Evolutionary conservation across 1,140 invertebrate species (phyloP).

Genomic region (Procambarus virginalis): DNA sequence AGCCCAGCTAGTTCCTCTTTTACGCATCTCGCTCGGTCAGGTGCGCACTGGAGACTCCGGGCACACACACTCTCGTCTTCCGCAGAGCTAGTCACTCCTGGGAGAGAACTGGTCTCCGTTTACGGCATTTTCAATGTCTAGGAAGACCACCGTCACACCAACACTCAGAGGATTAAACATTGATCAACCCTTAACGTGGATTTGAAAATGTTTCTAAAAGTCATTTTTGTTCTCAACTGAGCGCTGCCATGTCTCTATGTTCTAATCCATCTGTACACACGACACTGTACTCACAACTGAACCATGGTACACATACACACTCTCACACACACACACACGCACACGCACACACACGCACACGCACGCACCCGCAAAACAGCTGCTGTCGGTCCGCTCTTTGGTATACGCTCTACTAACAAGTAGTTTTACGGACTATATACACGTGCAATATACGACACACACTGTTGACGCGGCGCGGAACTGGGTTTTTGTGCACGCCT

Average conservation of each 20-base stretch:
- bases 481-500: slow-evolving; percentile 55
- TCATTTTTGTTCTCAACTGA: neutral
- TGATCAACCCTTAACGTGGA: neutral
- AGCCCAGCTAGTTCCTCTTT: neutral
- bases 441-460: slow-evolving; percentile 58
- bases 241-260: slow-evolving; percentile 42
- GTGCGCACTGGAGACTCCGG: neutral
- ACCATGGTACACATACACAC: slow-evolving; percentile 38
- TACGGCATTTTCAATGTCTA: slow-evolving; percentile 3
- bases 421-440: slow-evolving; percentile 65
- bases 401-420: slow-evolving; percentile 66
- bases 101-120: neutral
- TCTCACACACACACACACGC: slow-evolving; percentile 45
- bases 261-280: slow-evolving; percentile 23
- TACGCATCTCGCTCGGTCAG: neutral
- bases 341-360: slow-evolving; percentile 33
- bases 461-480: slow-evolving; percentile 46
- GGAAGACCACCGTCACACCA: slow-evolving; percentile 21
- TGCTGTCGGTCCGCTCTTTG: slow-evolving; percentile 66
- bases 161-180: neutral
- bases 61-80: neutral
- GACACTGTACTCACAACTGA: slow-evolving; percentile 44
- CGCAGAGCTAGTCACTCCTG: neutral
- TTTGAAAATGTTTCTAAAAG: neutral
- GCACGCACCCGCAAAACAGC: slow-evolving; percentile 57